Evolutionary conservation across 2,888 invertebrate species (phyloP), one percentile per base, ranked within the genome.

Genomic region (Anagyrus pseudococci): DNA sequence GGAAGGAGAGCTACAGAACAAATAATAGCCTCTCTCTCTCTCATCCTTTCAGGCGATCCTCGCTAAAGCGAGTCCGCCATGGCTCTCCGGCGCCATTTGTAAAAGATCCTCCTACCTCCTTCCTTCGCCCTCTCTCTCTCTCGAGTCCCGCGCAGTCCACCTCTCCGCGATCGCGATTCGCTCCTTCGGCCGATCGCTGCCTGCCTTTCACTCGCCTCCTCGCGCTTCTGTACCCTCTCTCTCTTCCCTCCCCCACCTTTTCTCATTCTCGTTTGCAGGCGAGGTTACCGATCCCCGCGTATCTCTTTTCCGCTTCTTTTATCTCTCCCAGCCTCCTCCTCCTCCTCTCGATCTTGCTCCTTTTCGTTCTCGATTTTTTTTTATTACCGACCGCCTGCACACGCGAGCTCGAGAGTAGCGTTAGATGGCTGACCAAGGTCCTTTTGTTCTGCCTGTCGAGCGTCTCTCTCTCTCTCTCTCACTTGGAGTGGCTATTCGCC

Each of bases 1-100:
- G n/a, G n/a, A n/a, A n/a, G n/a, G n/a, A n/a, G n/a, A n/a, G n/a
- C n/a, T n/a, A n/a, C n/a, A n/a, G n/a, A n/a, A n/a, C n/a, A n/a
- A 50, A 54, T 58, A 10, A 54, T 63, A 37, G 19, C 54, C 50
- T 52, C 55, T 46, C 33, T n/a, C 46, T 41, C 50, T 40, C 50
- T 44, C 54, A 68, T 71, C 52, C 71, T 71, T 72, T 72, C n/a
- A 73, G 72, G 75, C 73, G 72, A 73, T 72, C 71, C 72, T 58
- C 59, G 66, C n/a, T n/a, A n/a, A n/a, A n/a, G n/a, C 63, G 67
- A 64, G 68, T 67, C 70, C 69, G 20, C 40, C 53, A 53, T 22
- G 53, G 40, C 46, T 67, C 61, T 68, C 69, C 66, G 61, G 70
- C 72, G 68, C 73, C 71, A 70, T 56, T 46, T n/a, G n/a, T n/a